Percentiles rank a stretch among this genome's conserved stretches.
Conservation (phyloP, 2,797 vertebrate species). For the Furcifer pardalis region DNA sequence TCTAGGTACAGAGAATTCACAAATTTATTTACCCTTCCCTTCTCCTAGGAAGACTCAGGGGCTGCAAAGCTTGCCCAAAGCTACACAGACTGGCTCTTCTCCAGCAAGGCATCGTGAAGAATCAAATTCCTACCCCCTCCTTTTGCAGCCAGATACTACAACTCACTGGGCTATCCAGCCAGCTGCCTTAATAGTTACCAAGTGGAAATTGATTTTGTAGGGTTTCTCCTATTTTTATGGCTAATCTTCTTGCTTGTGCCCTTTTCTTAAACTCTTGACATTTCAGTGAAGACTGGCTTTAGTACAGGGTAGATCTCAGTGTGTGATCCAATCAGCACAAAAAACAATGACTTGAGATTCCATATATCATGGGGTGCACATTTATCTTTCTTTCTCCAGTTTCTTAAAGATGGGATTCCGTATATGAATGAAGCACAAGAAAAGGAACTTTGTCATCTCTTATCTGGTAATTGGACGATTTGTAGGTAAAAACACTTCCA, state of each 20-base stretch:
- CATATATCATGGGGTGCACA: neutral
- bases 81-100: too few species aligned
- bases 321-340: neutral
- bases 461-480: constrained; percentile 59
- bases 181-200: neutral
- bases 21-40: too few species aligned
- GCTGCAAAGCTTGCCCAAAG: too few species aligned
- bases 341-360: neutral
- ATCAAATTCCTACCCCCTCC: too few species aligned
- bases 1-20: too few species aligned
- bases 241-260: neutral
- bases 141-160: too few species aligned
- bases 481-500: constrained; percentile 57
- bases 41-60: too few species aligned
- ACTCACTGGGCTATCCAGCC: too few species aligned
- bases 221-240: neutral
- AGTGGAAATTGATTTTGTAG: too few species aligned
- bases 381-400: constrained; percentile 50
- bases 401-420: constrained; percentile 77
- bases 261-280: neutral
- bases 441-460: constrained; percentile 64
- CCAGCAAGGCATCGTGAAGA: too few species aligned
- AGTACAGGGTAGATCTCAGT: neutral
- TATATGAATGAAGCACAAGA: constrained; percentile 79
- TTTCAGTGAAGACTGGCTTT: neutral